Percentiles rank a stretch among this genome's conserved stretches.
These are phyloP conservation scores for Atlantisia rogersi DNA, from an alignment of 2,113 vertebrate species.

Conservation along the genomic window DNA sequence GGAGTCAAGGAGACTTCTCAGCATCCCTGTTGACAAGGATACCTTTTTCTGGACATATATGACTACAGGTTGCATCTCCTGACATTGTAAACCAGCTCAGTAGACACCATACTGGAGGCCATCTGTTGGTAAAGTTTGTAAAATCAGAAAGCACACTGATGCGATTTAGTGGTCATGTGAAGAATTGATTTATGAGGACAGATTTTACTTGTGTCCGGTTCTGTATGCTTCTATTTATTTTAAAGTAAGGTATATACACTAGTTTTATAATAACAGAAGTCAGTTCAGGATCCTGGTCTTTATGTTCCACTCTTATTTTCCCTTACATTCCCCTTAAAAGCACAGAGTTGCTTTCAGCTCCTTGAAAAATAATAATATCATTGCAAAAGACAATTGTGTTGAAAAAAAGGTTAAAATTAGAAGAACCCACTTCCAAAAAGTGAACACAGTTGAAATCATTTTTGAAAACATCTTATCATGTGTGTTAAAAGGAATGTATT, in stretches of 20 bases:
- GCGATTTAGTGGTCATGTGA: fast-evolving
- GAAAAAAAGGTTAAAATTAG: background rate
- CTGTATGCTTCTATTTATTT: background rate
- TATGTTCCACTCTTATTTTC: background rate
- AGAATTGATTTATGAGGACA: background rate
- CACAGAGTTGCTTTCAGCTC: background rate
- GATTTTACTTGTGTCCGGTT: background rate
- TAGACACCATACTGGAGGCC: background rate
- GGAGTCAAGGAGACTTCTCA: background rate
- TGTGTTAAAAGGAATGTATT: background rate
- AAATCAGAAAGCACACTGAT: background rate
- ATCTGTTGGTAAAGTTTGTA: background rate
- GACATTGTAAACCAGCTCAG: background rate
- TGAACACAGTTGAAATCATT: background rate
- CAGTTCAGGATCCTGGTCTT: background rate
- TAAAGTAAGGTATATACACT: background rate
- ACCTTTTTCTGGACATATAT: background rate
- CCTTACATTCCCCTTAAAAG: background rate
- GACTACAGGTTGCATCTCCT: background rate
- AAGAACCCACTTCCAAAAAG: background rate
- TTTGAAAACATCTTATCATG: background rate
- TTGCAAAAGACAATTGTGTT: background rate
- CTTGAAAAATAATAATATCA: background rate
- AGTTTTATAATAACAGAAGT: background rate
- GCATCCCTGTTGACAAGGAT: background rate